Evolutionary conservation across 2,888 invertebrate species (phyloP).

Genomic region (Drosophila birchii): DNA sequence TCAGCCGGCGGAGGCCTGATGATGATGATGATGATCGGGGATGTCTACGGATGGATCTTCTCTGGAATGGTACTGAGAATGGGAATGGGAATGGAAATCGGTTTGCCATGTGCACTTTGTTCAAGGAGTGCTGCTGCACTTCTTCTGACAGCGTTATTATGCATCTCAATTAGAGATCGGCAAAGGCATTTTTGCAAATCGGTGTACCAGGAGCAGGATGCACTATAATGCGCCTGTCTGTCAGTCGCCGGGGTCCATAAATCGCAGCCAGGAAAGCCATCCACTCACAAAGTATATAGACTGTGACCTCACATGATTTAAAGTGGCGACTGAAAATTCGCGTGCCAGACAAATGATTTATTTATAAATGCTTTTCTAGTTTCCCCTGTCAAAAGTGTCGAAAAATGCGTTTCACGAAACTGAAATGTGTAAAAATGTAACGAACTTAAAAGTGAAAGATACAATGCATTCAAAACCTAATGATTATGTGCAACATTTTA

Average conservation of each 20-base stretch:
- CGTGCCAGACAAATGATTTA: conserved; percentile 73
- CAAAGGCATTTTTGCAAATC: not conserved
- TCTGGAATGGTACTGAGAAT: conserved; percentile 17
- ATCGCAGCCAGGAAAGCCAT: conserved; percentile 45
- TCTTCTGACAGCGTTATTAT: conserved; percentile 70
- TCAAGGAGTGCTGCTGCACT: conserved; percentile 27
- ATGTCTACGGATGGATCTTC: conserved; percentile 32
- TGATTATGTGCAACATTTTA: not conserved
- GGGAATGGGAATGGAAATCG: not conserved
- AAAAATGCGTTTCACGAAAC: conserved; percentile 46
- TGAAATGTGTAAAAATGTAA: conserved; percentile 8
- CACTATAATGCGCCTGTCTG: conserved; percentile 63
- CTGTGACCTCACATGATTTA: conserved; percentile 29
- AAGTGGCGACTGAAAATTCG: conserved; percentile 58
- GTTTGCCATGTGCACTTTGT: conserved; percentile 63
- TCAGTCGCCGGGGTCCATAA: conserved; percentile 62
- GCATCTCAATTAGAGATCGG: conserved; percentile 65
- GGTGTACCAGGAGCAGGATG: conserved; percentile 28
- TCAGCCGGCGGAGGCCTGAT: conserved; percentile 20
- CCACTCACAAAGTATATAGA: conserved; percentile 28
- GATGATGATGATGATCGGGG: conserved; percentile 24
- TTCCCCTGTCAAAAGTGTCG: conserved; percentile 56
- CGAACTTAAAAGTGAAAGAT: conserved; percentile 13
- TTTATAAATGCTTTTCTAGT: conserved; percentile 58
- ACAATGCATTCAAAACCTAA: conserved; percentile 4